A percentile compares a stretch with the other conserved stretches of the same genome.
These are phyloP conservation scores for Phoeniculus purpureus DNA, from an alignment of 2,797 vertebrate species.

Conservation along the genomic window DNA sequence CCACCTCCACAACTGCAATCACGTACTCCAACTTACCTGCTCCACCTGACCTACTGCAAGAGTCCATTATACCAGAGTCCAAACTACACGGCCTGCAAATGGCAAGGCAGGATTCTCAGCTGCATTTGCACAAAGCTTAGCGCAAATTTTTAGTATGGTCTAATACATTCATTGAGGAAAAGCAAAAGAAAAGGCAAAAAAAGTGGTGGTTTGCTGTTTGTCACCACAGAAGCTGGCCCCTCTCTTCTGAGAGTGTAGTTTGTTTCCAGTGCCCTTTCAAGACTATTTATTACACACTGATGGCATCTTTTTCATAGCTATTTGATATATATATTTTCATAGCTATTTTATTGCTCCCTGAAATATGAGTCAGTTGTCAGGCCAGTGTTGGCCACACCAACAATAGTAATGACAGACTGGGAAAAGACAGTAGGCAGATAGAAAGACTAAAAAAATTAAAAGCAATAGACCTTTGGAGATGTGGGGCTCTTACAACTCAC, in stretches of 20 bases:
- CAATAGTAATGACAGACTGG: neutral
- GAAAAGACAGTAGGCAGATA: neutral
- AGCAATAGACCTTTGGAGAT: neutral
- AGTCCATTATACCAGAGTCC: neutral
- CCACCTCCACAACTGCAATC: neutral
- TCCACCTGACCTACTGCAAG: neutral
- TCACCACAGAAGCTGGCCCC: neutral
- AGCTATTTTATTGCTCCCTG: neutral
- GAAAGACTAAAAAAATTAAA: neutral
- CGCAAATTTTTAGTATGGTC: neutral
- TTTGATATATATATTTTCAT: neutral
- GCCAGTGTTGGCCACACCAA: neutral
- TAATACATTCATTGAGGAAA: neutral
- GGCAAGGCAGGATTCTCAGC: neutral
- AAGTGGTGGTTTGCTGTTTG: neutral
- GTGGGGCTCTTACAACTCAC: neutral
- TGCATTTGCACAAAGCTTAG: neutral
- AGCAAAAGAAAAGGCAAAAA: neutral
- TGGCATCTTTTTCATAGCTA: neutral
- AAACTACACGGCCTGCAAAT: neutral
- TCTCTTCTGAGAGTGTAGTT: neutral
- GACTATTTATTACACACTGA: neutral
- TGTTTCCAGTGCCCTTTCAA: neutral
- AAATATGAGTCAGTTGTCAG: neutral
- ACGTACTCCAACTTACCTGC: neutral